Base-by-base conservation (phyloP, 1,140 invertebrate genomes). In the Penaeus vannamei region DNA sequence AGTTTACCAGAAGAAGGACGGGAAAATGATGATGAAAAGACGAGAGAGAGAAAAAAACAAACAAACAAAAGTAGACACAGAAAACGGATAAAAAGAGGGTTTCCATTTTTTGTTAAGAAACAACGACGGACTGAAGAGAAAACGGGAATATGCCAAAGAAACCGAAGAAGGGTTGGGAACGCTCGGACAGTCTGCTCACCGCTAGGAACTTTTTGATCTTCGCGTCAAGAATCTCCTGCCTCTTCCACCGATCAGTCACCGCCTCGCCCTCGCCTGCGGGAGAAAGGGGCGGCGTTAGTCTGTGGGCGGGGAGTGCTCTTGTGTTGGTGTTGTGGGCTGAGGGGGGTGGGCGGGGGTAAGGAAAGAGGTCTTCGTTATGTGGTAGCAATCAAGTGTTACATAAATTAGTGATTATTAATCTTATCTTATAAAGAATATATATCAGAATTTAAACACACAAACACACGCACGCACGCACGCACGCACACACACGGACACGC, bases 241-340 rank as follows among this genome's bases (percentile, higher is more conserved):
- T 62, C 84, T 85, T 61, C 62, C 66, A 66, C 64, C 84, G 61
- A 20, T 85, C 84, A 66, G 84, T 42, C 84, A 85, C 84, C 29
- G 84, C 84, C 84, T 85, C 84, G 60, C 60, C 84, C 84, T 85
- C 84, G 84, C 84, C 84, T 85, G 84, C 10, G 32, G 64, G 84
- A 85, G 84, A 85, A 66, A 72, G 84, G 64, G 32, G 36, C 3
- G 17, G 23, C 26, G 82, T 84, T 84, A 84, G 23, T 23, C 8
- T 19, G 32, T 19, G n/a, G 61, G 22, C 29, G n/a, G 8, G 26
- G n/a, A 23, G 12, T n/a, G 29, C 36, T 3, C 36, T 84, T 59
- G 32, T 26, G 81, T 4, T 84, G 42, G 20, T 2, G 81, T n/a
- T 26, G 36, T 4, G 12, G 59, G 14, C 29, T 32, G 20, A 2